Base-by-base conservation (phyloP, 2,888 invertebrate species). In the Furcula furcula region DNA sequence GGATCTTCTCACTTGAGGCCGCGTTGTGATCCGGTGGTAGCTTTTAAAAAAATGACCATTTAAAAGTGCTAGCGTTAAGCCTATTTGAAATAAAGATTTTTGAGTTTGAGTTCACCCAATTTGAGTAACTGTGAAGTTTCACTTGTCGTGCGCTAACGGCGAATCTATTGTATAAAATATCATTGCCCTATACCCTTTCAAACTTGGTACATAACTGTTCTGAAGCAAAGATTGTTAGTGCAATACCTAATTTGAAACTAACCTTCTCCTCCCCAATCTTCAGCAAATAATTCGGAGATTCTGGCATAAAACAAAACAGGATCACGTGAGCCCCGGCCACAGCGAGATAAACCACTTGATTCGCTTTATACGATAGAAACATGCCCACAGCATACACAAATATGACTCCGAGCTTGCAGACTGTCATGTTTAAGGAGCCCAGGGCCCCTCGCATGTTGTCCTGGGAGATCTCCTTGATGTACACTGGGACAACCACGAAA, bases 341-440 rank as follows among this genome's bases (percentile, higher is more conserved):
- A 0, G 54, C 47, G 5, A 82, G 34, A 31, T 76, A 82, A 1
- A 76, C 65, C 0, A 54, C 47, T 31, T 82, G 80, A 39, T 76
- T 79, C 4, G 42, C 57, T 4, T 35, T 42, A 19, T 80, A 82
- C 0, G 73, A 66, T 2, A 52, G 34, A 1, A 51, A 29, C 73
- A 78, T 75, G 1, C 80, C 79, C 0, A 77, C 40, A 0, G 67
- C 67, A 26, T 82, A 82, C 13, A 81, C 82, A 30, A 77, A 77
- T 11, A 82, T 78, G 1, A 82, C 81, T 0, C 82, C 82, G 0
- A 82, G 46, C 39, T 82, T 81, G 50, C 79, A 79, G 1, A 80
- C 46, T 3, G 80, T 77, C 81, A 82, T 81, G 1, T 68, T 76
- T 2, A 82, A 46, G 0, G 81, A 76, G 0, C 71, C 76, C 1